These are phyloP conservation scores for Eilema sororculum DNA, from an alignment of 2,888 invertebrate genomes.

Conservation along the genomic window DNA sequence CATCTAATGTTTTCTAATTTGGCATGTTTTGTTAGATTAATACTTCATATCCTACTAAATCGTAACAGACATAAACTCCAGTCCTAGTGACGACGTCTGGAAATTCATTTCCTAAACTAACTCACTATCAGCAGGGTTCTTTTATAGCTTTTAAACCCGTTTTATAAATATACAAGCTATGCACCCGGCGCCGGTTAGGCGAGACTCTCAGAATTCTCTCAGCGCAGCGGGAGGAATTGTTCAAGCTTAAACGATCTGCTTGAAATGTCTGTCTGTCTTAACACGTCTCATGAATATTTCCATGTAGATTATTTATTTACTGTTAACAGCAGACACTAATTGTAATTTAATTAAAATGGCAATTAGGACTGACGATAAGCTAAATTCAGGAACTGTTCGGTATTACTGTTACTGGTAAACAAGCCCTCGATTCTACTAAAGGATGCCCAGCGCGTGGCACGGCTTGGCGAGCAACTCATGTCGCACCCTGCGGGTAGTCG, in stretches of 20 bases:
- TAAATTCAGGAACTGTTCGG: no score
- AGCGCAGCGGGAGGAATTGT: slow-evolving; percentile 33
- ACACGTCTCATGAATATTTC: slow-evolving; percentile 6
- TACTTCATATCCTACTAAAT: neutral
- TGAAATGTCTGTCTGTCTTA: slow-evolving; percentile 5
- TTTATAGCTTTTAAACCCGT: slow-evolving; percentile 29
- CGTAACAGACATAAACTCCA: neutral
- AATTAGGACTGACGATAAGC: no score
- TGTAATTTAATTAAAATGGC: neutral
- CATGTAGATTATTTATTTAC: no score
- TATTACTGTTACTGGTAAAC: no score
- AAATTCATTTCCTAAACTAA: slow-evolving; percentile 17
- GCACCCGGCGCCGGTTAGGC: slow-evolving; percentile 41
- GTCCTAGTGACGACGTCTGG: neutral
- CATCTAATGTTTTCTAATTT: no score
- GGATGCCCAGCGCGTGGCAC: no score
- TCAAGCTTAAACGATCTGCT: neutral
- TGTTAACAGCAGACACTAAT: no score
- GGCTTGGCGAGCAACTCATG: no score
- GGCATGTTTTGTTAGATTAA: no score
- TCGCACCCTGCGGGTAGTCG: no score
- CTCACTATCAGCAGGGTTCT: slow-evolving; percentile 12
- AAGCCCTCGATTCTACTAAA: no score
- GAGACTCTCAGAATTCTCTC: slow-evolving; percentile 46
- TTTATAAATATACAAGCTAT: slow-evolving; percentile 35